Percentiles rank a stretch among this genome's conserved stretches.
phyloP scores from a whole-genome alignment of 2,888 invertebrate genomes.

The Therioaphis trifolii region DNA sequence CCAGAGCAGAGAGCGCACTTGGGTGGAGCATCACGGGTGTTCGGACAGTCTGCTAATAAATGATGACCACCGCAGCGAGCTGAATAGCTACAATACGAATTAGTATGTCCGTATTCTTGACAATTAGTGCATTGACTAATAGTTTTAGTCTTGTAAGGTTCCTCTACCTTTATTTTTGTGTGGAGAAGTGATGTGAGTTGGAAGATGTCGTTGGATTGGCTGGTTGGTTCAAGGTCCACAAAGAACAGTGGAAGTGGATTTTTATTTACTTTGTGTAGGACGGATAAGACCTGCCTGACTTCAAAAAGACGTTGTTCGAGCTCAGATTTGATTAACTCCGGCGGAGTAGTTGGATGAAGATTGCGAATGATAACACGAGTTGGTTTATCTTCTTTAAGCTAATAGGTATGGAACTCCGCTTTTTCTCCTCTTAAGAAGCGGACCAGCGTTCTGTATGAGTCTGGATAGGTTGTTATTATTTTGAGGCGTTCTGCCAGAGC shows the following conservation, averaged over 20 bases:
- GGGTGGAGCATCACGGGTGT: neutral
- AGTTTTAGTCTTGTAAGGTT: no score
- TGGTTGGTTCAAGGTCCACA: no score
- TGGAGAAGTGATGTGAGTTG: no score
- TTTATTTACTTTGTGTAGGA: no score
- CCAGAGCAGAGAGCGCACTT: neutral
- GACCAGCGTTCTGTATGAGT: neutral
- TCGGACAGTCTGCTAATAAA: neutral
- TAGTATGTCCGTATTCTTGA: no score
- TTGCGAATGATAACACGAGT: neutral
- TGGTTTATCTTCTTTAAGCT: slow-evolving; percentile 7
- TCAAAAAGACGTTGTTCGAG: no score
- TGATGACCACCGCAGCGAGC: neutral
- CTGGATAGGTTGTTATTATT: neutral
- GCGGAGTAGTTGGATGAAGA: neutral
- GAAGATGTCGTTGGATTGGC: no score
- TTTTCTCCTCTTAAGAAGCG: slow-evolving; percentile 2
- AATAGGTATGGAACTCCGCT: neutral
- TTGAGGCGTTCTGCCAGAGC: neutral
- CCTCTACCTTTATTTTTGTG: no score
- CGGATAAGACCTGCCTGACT: no score
- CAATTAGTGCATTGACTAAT: no score
- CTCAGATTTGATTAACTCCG: slow-evolving; percentile 2
- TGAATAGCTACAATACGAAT: neutral
- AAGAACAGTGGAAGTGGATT: no score